Conservation (phyloP, 2,888 invertebrate species). For the Danaus chrysippus region DNA sequence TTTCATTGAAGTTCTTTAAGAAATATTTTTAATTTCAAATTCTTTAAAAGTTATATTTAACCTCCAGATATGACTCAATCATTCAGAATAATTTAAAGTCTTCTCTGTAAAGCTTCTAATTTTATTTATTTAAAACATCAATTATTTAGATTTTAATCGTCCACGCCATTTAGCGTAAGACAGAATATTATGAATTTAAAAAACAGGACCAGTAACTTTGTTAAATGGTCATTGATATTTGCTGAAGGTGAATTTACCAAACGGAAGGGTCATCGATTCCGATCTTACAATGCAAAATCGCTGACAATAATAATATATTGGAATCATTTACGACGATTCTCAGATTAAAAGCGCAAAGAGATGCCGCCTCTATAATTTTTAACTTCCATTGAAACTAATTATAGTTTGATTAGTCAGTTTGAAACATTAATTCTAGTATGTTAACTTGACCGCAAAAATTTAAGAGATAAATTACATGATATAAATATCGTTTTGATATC, state of each 20-base stretch:
- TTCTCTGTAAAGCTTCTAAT: too few relatives aligned
- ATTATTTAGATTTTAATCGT: neutral
- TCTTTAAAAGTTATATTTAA: too few relatives aligned
- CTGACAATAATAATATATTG: constrained; percentile 11
- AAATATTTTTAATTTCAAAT: too few relatives aligned
- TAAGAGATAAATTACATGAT: neutral
- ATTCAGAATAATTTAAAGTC: too few relatives aligned
- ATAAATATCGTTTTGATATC: neutral
- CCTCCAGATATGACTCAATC: too few relatives aligned
- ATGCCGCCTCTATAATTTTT: constrained; percentile 1
- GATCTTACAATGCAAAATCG: constrained; percentile 20
- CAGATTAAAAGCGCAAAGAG: constrained; percentile 2
- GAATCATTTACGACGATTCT: constrained; percentile 11
- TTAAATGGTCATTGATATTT: constrained; percentile 36
- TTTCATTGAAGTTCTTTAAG: too few relatives aligned
- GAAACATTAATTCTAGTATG: neutral
- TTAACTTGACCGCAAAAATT: neutral
- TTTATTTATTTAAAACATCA: too few relatives aligned
- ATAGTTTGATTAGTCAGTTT: neutral
- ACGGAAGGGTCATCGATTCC: constrained; percentile 28
- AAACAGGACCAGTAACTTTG: constrained; percentile 30
- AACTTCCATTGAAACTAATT: constrained; percentile 1
- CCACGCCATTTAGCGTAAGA: neutral
- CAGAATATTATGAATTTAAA: constrained; percentile 9
- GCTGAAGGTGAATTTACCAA: constrained; percentile 31